Percentiles rank a stretch among this genome's conserved stretches.
These are phyloP conservation scores for Eilema depressum DNA, from an alignment of 2,888 invertebrate species.

Conservation along the genomic window DNA sequence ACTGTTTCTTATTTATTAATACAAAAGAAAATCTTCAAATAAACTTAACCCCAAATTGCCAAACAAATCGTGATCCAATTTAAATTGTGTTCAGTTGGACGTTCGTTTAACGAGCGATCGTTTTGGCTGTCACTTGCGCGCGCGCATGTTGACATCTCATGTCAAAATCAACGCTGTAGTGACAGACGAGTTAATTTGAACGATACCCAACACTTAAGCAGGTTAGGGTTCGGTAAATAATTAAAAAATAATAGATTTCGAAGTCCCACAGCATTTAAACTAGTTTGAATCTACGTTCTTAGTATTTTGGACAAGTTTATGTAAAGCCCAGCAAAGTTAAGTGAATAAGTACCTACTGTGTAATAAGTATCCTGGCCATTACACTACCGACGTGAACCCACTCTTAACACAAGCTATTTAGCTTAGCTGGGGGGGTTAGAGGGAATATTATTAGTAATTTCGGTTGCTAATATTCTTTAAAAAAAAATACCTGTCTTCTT, in stretches of 20 bases:
- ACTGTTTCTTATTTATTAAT: neutral
- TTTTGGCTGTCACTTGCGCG: slow-evolving; percentile 67
- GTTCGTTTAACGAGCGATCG: slow-evolving; percentile 54
- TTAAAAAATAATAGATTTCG: neutral
- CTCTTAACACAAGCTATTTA: too few relatives aligned
- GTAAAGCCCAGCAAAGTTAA: too few relatives aligned
- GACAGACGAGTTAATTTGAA: slow-evolving; percentile 83
- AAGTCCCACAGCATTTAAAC: neutral
- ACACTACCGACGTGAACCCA: too few relatives aligned
- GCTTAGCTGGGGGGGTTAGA: too few relatives aligned
- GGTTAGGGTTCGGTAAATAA: slow-evolving; percentile 47
- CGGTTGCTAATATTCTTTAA: too few relatives aligned
- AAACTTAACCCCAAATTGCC: slow-evolving; percentile 33
- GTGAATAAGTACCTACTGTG: neutral
- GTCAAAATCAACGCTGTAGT: slow-evolving; percentile 75
- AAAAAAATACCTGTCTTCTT: neutral
- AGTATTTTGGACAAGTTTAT: too few relatives aligned
- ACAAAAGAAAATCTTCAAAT: slow-evolving; percentile 1
- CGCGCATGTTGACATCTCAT: slow-evolving; percentile 71
- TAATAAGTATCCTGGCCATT: too few relatives aligned
- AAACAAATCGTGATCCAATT: slow-evolving; percentile 68
- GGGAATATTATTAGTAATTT: too few relatives aligned
- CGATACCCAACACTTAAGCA: slow-evolving; percentile 60
- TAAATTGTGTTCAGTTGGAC: slow-evolving; percentile 59
- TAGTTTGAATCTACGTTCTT: too few relatives aligned